Evolutionary conservation across 2,888 invertebrate species (phyloP), one percentile per base, ranked within the genome.

Genomic region (Dioctria linearis): DNA sequence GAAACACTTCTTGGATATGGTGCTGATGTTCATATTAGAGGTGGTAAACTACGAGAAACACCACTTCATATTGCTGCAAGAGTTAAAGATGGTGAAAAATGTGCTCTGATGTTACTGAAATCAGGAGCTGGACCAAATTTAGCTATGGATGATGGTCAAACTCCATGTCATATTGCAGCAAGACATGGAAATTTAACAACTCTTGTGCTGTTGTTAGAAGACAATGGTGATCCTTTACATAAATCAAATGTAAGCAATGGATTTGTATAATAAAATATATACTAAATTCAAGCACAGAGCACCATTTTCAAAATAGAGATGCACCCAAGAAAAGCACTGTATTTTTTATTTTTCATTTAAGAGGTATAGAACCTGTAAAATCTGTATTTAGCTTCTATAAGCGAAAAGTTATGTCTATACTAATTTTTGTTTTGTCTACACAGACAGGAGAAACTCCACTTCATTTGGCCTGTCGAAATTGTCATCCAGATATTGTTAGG

Each of bases 81-180:
- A 83, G 96, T 97, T 81, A 94, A 94, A 85, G 98, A 96, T 85
- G 96, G 96, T 3, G 95, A 96, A 86, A 93, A 95, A 84, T 99
- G 99, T 89, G 98, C 98, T 4, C 92, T 98, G 84, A 98, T 99
- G 98, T 90, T 99, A 83, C 90, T 99, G 54, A 99, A 99, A 89
- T 98, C 98, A 3, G 99, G 99, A 0, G 99, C 99, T 6, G 96
- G 97, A 81, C 97, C 98, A 0, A 99, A 99, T 90, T 93, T 98
- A 82, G 94, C 95, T 3, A 98, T 98, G 81, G 96, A 97, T 88
- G 98, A 98, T 88, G 98, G 98, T 2, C 96, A 98, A 90, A 98
- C 98, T 0, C 97, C 99, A 0, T 95, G 99, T 4, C 99, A 99
- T 87, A 97, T 99, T 25, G 97, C 99, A 0, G 96, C 98, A 0